phyloP scores from a whole-genome alignment of 2,888 invertebrate genomes.

The Drosophila paranaensis region DNA sequence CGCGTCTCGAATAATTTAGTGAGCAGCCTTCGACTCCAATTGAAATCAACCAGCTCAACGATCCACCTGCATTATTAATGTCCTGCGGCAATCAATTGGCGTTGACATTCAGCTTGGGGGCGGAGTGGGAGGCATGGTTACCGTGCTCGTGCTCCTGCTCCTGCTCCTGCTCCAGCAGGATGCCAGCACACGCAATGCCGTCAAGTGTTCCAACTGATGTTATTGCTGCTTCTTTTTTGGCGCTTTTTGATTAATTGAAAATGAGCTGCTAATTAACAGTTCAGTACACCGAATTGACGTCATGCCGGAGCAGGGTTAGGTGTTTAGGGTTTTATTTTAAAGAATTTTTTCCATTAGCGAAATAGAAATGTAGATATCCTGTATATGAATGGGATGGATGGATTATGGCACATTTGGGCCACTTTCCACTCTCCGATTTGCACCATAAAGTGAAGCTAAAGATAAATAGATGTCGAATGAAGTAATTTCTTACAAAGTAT shows the following conservation, averaged over 20 bases:
- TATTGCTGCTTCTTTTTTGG: conserved; percentile 42
- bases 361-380: too few species aligned
- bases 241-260: conserved; percentile 74
- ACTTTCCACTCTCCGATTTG: too few species aligned
- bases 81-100: conserved; percentile 69
- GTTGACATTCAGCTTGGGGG: conserved; percentile 58
- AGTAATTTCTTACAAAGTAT: too few species aligned
- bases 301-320: conserved; percentile 1
- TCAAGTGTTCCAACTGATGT: conserved; percentile 50
- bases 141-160: neutral
- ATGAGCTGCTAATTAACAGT: conserved; percentile 72
- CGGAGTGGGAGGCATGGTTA: neutral
- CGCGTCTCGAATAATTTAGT: conserved; percentile 75
- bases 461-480: too few species aligned
- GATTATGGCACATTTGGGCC: too few species aligned
- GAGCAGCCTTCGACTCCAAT: conserved; percentile 66
- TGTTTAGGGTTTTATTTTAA: neutral
- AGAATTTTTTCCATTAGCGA: too few species aligned
- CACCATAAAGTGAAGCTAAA: too few species aligned
- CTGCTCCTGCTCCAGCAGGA: neutral
- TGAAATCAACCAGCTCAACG: conserved; percentile 64
- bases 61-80: conserved; percentile 74
- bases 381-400: too few species aligned
- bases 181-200: conserved; percentile 49
- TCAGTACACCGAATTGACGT: conserved; percentile 45